Conservation (phyloP, 2,888 invertebrate genomes). For the Mythimna loreyi region DNA sequence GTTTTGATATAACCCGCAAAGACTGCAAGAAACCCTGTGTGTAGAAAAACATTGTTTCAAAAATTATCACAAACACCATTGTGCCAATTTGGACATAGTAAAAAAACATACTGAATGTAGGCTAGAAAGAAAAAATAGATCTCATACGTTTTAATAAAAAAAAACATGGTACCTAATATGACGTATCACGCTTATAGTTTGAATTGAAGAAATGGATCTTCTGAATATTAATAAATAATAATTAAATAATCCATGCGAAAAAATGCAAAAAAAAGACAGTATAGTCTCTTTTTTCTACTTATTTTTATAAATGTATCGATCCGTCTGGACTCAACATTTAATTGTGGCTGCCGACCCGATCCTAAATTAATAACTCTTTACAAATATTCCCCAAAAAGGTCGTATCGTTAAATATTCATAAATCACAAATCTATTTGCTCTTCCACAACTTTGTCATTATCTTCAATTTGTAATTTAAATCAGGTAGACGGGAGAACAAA, state of each 20-base stretch:
- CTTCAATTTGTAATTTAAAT: conserved; percentile 60
- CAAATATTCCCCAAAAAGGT: conserved; percentile 38
- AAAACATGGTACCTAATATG: too few relatives aligned
- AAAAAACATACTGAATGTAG: too few relatives aligned
- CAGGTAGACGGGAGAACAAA: conserved; percentile 15
- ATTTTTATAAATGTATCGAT: conserved; percentile 19
- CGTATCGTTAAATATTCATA: conserved; percentile 56
- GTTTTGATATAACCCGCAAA: too few relatives aligned
- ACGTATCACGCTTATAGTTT: too few relatives aligned
- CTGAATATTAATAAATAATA: too few relatives aligned
- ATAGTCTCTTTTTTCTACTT: not conserved
- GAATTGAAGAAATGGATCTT: not conserved
- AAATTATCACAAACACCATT: too few relatives aligned
- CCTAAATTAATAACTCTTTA: conserved; percentile 46
- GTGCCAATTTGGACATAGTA: too few relatives aligned
- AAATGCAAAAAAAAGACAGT: too few relatives aligned
- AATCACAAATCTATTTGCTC: conserved; percentile 52
- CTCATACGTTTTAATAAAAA: too few relatives aligned
- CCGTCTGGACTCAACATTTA: conserved; percentile 50
- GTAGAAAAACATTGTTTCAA: too few relatives aligned
- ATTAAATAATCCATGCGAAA: not conserved
- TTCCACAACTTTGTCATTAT: conserved; percentile 49
- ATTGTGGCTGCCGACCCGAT: conserved; percentile 34
- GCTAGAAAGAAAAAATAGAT: too few relatives aligned
- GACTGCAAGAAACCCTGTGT: too few relatives aligned